phyloP scores from a whole-genome alignment of 2,113 vertebrate genomes.

The Tichodroma muraria region DNA sequence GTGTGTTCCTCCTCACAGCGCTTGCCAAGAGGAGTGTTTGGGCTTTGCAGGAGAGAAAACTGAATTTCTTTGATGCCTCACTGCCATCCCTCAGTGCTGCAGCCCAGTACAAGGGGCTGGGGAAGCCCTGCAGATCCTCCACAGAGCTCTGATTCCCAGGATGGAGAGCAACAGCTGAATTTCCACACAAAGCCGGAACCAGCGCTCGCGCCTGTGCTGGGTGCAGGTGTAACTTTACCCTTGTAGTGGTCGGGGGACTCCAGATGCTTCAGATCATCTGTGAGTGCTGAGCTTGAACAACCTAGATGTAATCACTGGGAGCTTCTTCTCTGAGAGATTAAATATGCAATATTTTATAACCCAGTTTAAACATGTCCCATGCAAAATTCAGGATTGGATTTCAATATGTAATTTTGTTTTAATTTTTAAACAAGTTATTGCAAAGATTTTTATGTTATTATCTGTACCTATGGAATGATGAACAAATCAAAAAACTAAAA shows the following conservation, averaged over 20 bases:
- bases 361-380: neutral
- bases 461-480: neutral
- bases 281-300: neutral
- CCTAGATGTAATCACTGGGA: neutral
- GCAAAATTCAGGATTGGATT: constrained; percentile 35
- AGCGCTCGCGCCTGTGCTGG: accelerated
- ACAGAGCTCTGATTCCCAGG: neutral
- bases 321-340: neutral
- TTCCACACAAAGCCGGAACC: neutral
- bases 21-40: neutral
- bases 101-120: accelerated
- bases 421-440: constrained; percentile 5
- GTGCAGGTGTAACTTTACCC: neutral
- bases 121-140: neutral
- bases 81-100: neutral
- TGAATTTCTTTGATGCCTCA: neutral
- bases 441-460: neutral
- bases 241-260: neutral
- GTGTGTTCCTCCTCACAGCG: neutral
- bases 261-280: neutral
- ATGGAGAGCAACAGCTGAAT: neutral
- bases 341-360: constrained; percentile 26
- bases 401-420: constrained; percentile 19
- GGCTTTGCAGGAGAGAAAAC: neutral
- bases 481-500: neutral